Evolutionary conservation across 2,113 vertebrate genomes (phyloP), one percentile per base, ranked within the genome.

Genomic region (Rhizomys pruinosus): DNA sequence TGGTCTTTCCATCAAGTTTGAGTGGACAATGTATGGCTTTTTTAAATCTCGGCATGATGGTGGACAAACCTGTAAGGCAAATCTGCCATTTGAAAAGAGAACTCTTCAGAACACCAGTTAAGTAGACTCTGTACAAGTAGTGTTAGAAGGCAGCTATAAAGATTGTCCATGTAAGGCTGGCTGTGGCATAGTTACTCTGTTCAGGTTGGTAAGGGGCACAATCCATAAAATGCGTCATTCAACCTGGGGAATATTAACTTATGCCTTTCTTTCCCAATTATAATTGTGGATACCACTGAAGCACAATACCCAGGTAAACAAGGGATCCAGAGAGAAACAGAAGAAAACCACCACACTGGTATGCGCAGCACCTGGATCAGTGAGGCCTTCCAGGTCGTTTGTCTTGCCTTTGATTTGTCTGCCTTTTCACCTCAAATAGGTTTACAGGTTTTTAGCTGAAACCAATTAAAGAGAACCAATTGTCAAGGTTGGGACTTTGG

Each of bases 121-220:
- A 47, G 42, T 23, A 52, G 32, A 5, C 44, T 27, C 97, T 97
- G 0, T 22, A 32, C 7, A 98, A 97, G 97, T 96, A 98, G 93
- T 97, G 91, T n/a, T 89, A 92, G 95, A 97, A 96, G 95, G 96
- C 96, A 97, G 97, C 94, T 91, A 94, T 92, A 96, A 98, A 97
- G 97, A 96, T 27, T 90, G 96, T 95, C 37, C 93, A 95, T 69
- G 29, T 89, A 92, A 97, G 95, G 96, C 96, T 98, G 98, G 98
- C 98, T 98, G 97, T 77, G 97, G 96, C 89, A 93, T 97, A 97
- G 97, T 97, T 98, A 97, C 97, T 98, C 97, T 97, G 94, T 96
- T 96, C 92, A 96, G 97, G 97, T 97, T 97, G 95, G 84, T 97
- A 97, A 96, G 97, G 96, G 98, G 92, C 82, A 93, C 97, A 97